Evolutionary conservation across 2,888 invertebrate genomes (phyloP), one percentile per base, ranked within the genome.

Genomic region (Lysandra coridon): DNA sequence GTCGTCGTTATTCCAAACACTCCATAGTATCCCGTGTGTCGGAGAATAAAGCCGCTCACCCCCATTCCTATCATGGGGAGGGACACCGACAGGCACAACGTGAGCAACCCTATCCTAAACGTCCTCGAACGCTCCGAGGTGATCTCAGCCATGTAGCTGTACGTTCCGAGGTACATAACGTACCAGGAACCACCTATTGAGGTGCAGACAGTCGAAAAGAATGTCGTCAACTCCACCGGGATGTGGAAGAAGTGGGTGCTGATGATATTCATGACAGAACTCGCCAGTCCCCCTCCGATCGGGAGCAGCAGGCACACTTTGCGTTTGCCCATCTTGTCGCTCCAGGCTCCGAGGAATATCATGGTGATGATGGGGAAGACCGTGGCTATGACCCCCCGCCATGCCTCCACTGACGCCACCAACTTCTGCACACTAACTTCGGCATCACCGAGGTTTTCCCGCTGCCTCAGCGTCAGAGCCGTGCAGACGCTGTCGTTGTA

Each of bases 401-500:
- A 95, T 12, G 95, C 93, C 79, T 94, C 91, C 79, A 95, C 95
- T 1, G 95, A 92, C 0, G 95, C 94, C 79, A 96, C 95, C 7
- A 96, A 85, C 81, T 94, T 95, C 82, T 96, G 96, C 0, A 96
- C 96, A 80, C 95, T 95, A 23, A 95, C 92, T 85, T 97, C 97
- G 88, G 97, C 96, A 7, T 88, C 87, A 0, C 96, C 96, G 83
- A 95, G 95, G 83, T 96, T 96, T 0, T 95, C 96, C 2, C 97
- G 97, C 83, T 96, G 95, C 78, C 98, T 94, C 0, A 95, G 93
- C 1, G 96, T 95, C 37, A 98, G 88, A 0, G 97, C 97, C 81
- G 96, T 96, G 86, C 98, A 98, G 0, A 97, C 95, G 73, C 95
- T 95, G 78, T 96, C 95, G 0, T 96, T 94, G 83, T 97, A 97